Evolutionary conservation across 2,797 vertebrate genomes (phyloP), one percentile per base, ranked within the genome.

Genomic region (Chiroxiphia lanceolata): DNA sequence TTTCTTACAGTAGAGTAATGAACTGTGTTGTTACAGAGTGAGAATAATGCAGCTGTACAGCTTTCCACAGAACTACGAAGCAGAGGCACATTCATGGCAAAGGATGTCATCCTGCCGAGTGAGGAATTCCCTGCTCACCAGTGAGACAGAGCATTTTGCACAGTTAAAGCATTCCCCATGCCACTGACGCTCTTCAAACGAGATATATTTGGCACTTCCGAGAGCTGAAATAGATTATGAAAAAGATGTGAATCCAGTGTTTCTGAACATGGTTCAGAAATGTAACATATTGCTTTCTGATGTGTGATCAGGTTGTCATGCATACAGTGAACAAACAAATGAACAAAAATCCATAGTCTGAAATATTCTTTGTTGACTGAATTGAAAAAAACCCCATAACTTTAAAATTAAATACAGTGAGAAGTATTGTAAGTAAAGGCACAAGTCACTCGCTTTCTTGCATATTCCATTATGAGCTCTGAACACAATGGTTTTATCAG

Each of bases 181-280:
- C 99, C 99, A 99, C 96, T 99, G 99, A 11, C 97, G 98, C 59
- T 99, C 99, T 97, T 99, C 99, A 84, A 99, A 99, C 7, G 99
- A 99, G 96, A 99, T 97, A 91, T 99, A 99, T 97, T 99, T 99
- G 56, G 98, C 98, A 61, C 98, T 98, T 42, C 98, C 98, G 6
- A 99, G 98, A 97, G 98, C 99, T 99, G 95, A 68, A 97, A 95
- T 94, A 93, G 42, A 97, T 92, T 71, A 61, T 34, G 57, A 87
- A 48, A 87, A 42, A 51, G 29, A 31, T 80, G 31, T 53, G 64
- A 94, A 90, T 15, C n/a, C 47, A 38, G 11, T 44, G 21, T 70
- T 91, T 74, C 56, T 77, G 36, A 10, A 9, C 17, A 22, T 3
- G 10, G 33, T 54, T 93, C 40, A 60, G 64, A 74, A 80, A 72